Percentiles rank a stretch among this genome's conserved stretches.
Conservation (phyloP, 2,888 invertebrate species). For the Aelia acuminata region DNA sequence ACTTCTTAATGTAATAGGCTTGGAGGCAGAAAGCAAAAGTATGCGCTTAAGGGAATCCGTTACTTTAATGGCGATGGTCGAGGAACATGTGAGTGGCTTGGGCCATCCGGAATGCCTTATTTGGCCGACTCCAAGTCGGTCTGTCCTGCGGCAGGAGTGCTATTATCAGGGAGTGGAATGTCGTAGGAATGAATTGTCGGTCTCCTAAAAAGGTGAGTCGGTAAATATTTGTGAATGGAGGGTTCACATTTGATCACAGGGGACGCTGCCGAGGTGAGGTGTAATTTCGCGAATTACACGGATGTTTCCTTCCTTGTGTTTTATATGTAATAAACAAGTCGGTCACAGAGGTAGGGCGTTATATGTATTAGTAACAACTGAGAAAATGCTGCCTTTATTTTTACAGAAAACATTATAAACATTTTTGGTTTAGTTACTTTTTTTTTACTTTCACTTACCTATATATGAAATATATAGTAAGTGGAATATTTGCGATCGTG, state of each 20-base stretch:
- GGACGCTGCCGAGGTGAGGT: background rate
- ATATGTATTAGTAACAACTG: background rate
- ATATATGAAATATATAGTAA: no score
- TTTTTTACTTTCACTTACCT: no score
- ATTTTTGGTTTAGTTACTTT: no score
- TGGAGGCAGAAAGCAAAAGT: no score
- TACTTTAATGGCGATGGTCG: background rate
- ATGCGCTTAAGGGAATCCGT: background rate
- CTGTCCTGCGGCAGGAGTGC: background rate
- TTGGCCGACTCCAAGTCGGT: background rate
- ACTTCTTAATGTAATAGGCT: background rate
- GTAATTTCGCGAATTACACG: background rate
- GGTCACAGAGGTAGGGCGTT: background rate
- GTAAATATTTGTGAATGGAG: constrained; percentile 5
- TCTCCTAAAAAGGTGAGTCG: background rate
- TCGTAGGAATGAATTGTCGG: background rate
- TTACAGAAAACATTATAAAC: no score
- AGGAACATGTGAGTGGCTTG: background rate
- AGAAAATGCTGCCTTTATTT: no score
- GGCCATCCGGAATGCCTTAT: background rate
- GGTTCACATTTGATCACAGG: background rate
- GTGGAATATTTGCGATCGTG: no score
- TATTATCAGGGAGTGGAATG: background rate
- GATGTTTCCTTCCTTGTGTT: background rate
- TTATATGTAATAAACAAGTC: no score